Evolutionary conservation across 2,113 vertebrate genomes (phyloP), one percentile per base, ranked within the genome.

Genomic region (Myotis brandtii): DNA sequence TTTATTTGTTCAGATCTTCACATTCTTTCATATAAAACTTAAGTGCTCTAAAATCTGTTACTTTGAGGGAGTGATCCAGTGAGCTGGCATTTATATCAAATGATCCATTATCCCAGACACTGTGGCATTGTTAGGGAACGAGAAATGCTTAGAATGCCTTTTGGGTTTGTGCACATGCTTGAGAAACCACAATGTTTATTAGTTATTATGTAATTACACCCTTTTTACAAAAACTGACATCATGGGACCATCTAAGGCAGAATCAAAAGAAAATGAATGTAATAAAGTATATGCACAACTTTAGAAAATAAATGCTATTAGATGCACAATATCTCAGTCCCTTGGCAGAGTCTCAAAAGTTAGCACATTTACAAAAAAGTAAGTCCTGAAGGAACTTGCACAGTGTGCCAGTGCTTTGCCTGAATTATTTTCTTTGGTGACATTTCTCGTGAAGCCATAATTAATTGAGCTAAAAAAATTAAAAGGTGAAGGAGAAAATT

Each of bases 91-190:
- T 94, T 89, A 20, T 85, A 72, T 92, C 50, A 94, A 82, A 48
- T 43, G 66, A 81, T 27, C 20, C n/a, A 67, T 86, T 96, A 87
- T 86, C 37, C 27, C 46, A 96, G 34, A 86, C 30, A 48, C 40
- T 87, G 25, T 85, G 59, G 18, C 66, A 82, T 87, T 92, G 73
- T 59, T 50, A 93, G 6, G 75, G 56, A 79, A 72, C 69, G 27
- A 66, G 21, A 93, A 84, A 88, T 85, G n/a, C 37, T 72, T 92
- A 92, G 34, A 73, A 56, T 94, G 30, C 25, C 84, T 97, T 96
- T 79, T 34, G 37, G 5, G 7, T 56, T 96, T 94, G 46, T 89
- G n/a, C 34, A 91, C 46, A 96, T 67, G 52, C 83, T 87, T 92
- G 83, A 95, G n/a, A 96, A 96, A 73, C n/a, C 56, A 62, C 34